These are phyloP conservation scores for Aradus depressus DNA, from an alignment of 2,888 invertebrate genomes.

Conservation along the genomic window DNA sequence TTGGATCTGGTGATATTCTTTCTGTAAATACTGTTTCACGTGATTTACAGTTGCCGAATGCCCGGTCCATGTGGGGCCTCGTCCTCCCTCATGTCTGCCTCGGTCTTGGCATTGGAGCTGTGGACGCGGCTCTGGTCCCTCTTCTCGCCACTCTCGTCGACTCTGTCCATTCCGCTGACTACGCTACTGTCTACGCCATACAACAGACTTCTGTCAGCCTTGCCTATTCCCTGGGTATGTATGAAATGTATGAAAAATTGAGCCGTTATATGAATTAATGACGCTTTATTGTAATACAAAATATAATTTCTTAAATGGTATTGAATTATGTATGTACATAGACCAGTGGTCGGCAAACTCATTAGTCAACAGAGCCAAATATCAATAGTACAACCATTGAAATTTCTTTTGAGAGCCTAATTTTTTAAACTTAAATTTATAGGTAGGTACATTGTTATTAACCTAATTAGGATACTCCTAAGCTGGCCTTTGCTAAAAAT, in stretches of 20 bases:
- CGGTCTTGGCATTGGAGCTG: conserved; percentile 68
- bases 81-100: conserved; percentile 66
- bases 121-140: conserved; percentile 72
- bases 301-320: background rate
- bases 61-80: conserved; percentile 49
- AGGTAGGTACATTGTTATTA: too few species aligned
- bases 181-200: conserved; percentile 70
- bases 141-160: conserved; percentile 63
- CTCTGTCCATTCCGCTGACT: conserved; percentile 46
- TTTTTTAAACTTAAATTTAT: too few species aligned
- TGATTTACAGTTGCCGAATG: conserved; percentile 47
- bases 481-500: too few species aligned
- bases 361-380: too few species aligned
- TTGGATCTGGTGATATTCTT: background rate
- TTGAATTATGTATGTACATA: too few species aligned
- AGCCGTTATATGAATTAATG: too few species aligned
- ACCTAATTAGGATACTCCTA: too few species aligned
- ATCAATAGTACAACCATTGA: too few species aligned
- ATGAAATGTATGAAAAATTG: too few species aligned
- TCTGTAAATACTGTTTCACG: conserved; percentile 3
- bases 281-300: background rate
- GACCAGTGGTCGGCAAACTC: too few species aligned
- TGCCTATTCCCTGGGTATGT: conserved; percentile 61
- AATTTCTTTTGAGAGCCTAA: too few species aligned
- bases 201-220: conserved; percentile 72